Conservation (phyloP, 2,113 vertebrate genomes). For the Centropus bengalensis region DNA sequence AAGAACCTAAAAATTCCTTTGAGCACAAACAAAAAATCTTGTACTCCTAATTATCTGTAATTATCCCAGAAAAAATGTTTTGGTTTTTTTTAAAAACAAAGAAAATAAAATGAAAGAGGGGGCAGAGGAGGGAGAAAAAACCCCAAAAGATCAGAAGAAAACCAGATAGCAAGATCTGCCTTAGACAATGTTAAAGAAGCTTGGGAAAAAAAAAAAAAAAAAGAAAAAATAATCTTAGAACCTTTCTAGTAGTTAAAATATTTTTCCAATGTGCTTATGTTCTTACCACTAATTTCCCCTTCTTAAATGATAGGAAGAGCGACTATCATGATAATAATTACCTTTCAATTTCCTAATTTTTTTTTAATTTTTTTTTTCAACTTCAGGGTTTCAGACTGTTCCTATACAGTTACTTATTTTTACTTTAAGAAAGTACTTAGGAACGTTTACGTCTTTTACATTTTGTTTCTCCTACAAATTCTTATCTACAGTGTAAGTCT, state of each 20-base stretch:
- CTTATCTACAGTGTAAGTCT: not conserved
- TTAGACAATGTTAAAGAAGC: not conserved
- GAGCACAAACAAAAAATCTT: not conserved
- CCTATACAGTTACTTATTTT: not conserved
- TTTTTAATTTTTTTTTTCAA: not conserved
- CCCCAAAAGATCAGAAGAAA: not conserved
- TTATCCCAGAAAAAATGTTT: not conserved
- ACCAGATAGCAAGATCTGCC: fast-evolving
- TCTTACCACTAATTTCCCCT: not conserved
- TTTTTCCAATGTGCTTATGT: fast-evolving
- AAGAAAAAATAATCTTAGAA: not conserved
- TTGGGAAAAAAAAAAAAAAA: not conserved
- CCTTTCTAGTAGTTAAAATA: not conserved
- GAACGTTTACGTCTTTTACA: not conserved
- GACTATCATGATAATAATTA: not conserved
- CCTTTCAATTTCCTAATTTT: not conserved
- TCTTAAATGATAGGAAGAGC: not conserved
- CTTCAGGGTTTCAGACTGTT: not conserved
- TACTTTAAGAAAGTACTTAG: not conserved
- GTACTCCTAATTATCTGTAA: not conserved
- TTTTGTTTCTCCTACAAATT: not conserved
- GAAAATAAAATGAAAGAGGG: not conserved
- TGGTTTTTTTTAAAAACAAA: not conserved
- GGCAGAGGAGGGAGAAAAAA: not conserved
- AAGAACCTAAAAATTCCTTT: not conserved